Conservation (phyloP, 2,113 vertebrate species). For the Lagopus leucura region DNA sequence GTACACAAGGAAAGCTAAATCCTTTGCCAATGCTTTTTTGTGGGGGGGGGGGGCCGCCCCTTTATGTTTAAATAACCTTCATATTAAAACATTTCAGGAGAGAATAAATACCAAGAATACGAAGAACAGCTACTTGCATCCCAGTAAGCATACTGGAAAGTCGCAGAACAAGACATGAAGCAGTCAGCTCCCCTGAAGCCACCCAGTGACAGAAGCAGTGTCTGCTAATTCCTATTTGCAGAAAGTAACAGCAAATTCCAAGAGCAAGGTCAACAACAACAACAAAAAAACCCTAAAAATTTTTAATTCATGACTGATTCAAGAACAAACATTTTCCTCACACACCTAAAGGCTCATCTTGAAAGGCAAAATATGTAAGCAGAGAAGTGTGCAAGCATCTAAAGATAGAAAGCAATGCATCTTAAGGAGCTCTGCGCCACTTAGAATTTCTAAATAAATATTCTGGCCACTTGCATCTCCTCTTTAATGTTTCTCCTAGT, state of each 20-base stretch:
- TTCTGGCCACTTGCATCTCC: background rate
- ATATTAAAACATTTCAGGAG: background rate
- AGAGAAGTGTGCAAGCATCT: background rate
- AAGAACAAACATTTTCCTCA: background rate
- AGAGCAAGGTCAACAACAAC: background rate
- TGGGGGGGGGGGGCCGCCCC: no score
- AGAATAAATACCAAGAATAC: background rate
- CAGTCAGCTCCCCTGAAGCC: background rate
- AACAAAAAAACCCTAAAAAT: background rate
- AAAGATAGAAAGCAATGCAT: background rate
- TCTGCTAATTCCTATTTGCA: background rate
- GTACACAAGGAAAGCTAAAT: conserved; percentile 30
- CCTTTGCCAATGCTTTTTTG: conserved; percentile 1
- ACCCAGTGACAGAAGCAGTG: background rate
- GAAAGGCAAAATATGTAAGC: background rate
- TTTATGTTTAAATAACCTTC: conserved; percentile 25
- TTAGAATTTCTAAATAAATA: background rate
- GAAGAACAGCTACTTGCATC: background rate
- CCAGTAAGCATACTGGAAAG: background rate
- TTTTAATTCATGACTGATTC: background rate
- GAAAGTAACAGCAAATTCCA: background rate
- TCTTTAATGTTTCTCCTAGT: background rate
- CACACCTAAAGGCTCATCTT: background rate
- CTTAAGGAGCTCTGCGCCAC: background rate
- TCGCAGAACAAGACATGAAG: background rate